These are phyloP conservation scores for Portevinia maculata DNA, from an alignment of 2,888 invertebrate species.

Conservation along the genomic window DNA sequence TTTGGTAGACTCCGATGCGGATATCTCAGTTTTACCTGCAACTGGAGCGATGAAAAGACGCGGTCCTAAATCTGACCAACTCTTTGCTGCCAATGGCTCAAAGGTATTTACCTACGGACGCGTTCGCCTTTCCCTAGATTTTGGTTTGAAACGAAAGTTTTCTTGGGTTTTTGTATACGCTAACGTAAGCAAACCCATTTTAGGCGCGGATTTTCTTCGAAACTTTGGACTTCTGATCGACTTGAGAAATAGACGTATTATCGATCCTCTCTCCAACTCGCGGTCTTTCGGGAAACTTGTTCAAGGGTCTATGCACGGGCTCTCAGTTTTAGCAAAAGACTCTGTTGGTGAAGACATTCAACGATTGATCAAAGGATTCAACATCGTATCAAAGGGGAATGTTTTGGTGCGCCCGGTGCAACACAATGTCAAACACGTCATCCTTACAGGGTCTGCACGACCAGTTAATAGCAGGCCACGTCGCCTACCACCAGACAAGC, in stretches of 20 bases:
- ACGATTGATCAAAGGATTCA: neutral
- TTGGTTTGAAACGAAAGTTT: neutral
- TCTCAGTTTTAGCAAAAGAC: neutral
- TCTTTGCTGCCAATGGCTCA: neutral
- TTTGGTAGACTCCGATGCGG: too few relatives aligned
- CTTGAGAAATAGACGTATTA: too few relatives aligned
- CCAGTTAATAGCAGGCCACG: neutral
- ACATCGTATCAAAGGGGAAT: neutral
- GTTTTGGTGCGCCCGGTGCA: neutral
- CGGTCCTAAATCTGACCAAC: too few relatives aligned
- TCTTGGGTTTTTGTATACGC: neutral
- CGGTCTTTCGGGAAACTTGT: neutral
- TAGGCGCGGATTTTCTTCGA: too few relatives aligned
- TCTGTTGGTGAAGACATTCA: neutral
- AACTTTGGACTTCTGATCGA: too few relatives aligned
- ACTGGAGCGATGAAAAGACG: too few relatives aligned
- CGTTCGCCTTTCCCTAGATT: neutral
- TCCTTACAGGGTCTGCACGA: neutral
- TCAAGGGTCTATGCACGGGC: neutral
- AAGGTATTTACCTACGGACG: neutral
- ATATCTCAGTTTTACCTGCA: too few relatives aligned
- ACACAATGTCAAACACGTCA: neutral
- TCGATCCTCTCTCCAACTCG: too few relatives aligned
- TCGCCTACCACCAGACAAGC: slow-evolving; percentile 6
- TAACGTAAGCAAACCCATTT: neutral